Percentiles rank a stretch among this genome's conserved stretches.
Evolutionary conservation across 2,888 invertebrate species (phyloP).

Genomic region (Cryptocephalus moraei): DNA sequence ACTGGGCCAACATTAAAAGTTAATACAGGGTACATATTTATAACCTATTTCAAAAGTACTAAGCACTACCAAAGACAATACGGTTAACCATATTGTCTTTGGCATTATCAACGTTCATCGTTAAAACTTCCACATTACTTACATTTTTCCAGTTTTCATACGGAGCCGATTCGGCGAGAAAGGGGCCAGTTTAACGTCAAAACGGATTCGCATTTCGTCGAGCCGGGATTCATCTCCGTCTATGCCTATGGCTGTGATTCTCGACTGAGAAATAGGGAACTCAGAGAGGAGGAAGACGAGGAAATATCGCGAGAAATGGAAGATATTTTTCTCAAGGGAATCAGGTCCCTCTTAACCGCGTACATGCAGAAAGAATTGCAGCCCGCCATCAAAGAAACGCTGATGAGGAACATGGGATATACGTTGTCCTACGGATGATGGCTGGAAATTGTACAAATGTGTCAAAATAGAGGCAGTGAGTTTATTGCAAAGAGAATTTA

Average conservation of each 20-base stretch:
- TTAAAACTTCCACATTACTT: too few species aligned
- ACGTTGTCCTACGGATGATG: slow-evolving; percentile 68
- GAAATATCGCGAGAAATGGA: slow-evolving; percentile 73
- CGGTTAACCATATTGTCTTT: too few species aligned
- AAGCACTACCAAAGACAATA: too few species aligned
- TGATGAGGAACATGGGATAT: slow-evolving; percentile 82
- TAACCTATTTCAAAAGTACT: too few species aligned
- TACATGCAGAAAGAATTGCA: slow-evolving; percentile 78
- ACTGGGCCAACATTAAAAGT: too few species aligned
- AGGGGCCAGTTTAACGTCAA: slow-evolving; percentile 62
- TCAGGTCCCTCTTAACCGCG: slow-evolving; percentile 65
- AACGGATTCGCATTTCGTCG: slow-evolving; percentile 74
- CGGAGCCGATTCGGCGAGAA: slow-evolving; percentile 57
- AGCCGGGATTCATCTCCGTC: slow-evolving; percentile 76
- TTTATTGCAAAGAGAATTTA: too few species aligned
- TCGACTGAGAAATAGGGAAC: slow-evolving; percentile 24
- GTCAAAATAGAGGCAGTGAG: too few species aligned
- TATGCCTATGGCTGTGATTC: slow-evolving; percentile 74
- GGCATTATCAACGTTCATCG: too few species aligned
- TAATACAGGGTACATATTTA: too few species aligned
- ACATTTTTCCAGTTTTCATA: slow-evolving; percentile 44
- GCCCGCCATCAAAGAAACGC: slow-evolving; percentile 74
- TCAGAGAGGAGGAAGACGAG: slow-evolving; percentile 37
- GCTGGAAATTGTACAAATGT: too few species aligned
- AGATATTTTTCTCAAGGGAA: slow-evolving; percentile 69